Base-by-base conservation (phyloP, 2,113 vertebrate species). In the Heterotilapia buettikoferi region DNA sequence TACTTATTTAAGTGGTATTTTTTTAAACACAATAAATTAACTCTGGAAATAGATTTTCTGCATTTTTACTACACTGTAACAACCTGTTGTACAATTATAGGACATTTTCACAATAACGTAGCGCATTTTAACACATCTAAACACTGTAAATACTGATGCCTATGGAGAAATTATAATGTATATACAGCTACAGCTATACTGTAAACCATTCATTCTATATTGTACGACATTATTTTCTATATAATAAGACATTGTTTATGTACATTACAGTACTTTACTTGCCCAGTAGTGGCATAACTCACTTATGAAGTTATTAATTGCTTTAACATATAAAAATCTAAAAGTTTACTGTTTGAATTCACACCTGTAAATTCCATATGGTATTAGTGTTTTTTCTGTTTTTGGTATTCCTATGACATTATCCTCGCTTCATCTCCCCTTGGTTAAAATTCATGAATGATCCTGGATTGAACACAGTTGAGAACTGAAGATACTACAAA, bases 321-420 rank as follows among this genome's bases (percentile, higher is more conserved):
- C 29, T 33, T 33, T 33, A 33, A 63, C 59, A 0, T 6, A 33
- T 9, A 19, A 33, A 63, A 19, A 11, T 63, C 16, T 19, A 33
- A 6, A 63, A 19, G 59, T 19, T 0, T 33, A 19, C 29, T 0
- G 0, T 63, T 33, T 33, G 59, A 33, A 19, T 6, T 0, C 16
- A 33, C 5, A 61, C 8, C 13, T 59, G 57, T 59, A 31, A 59
- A 59, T 56, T 56, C 0, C n/a, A 56, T 0, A 56, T 29, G 4
- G 1, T 31, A 18, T 31, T 2, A 16, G 31, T 36, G 31, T 33
- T n/a, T 31, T 36, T 66, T 38, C 31, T n/a, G 16, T 38, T 12
- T 66, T 38, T 2, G 31, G 31, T 38, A 66, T 38, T 66, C 10
- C 61, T 21, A 1, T 68, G 63, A 68, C 63, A 11, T 68, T 3